Base-by-base conservation (phyloP, 2,888 invertebrate genomes). In the Crematogaster levior region DNA sequence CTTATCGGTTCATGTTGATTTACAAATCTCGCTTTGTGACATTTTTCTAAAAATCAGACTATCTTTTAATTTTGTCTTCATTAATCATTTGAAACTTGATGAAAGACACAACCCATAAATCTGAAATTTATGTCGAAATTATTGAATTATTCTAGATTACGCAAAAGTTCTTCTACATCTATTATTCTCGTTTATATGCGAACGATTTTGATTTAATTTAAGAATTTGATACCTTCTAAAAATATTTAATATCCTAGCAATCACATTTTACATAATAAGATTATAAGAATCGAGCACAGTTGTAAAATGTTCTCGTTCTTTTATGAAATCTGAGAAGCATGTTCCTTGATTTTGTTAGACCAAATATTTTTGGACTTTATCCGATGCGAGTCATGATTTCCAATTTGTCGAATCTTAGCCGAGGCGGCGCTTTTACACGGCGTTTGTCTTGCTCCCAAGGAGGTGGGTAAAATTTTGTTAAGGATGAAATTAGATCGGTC, bases 331-430 rank as follows among this genome's bases (percentile, higher is more conserved):
- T 9, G 34, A 18, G 21, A 30, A 40, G 43, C 48, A 24, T 43
- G 53, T 56, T 53, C 21, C 7, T 34, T 30, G 43, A 58, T 40
- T 37, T 72, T 56, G 56, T 70, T 56, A 43, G 30, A 48, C 21
- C 53, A 30, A 37, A 27, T 15, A 77, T 40, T 51, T 43, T 34
- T 53, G 56, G 18, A 43, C 72, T 34, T 56, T 46, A 43, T 43
- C 56, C 43, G 15, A 24, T 9, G 51, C 24, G 24, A 72, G 34
- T 18, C 56, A 58, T 66, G 53, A 77, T 79, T 79, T 70, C 43
- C 77, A 79, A 79, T 79, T 79, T 79, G 77, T 79, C 56, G 77
- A 79, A 79, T 10, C 43, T 70, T 43, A 68, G 51, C 34, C 72
- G 34, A 53, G 43, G n/a, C 53, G 68, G 70, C 56, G 30, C 72